A percentile compares a stretch with the other conserved stretches of the same genome.
Conservation (phyloP, 2,113 vertebrate genomes). For the Pardalotus punctatus region DNA sequence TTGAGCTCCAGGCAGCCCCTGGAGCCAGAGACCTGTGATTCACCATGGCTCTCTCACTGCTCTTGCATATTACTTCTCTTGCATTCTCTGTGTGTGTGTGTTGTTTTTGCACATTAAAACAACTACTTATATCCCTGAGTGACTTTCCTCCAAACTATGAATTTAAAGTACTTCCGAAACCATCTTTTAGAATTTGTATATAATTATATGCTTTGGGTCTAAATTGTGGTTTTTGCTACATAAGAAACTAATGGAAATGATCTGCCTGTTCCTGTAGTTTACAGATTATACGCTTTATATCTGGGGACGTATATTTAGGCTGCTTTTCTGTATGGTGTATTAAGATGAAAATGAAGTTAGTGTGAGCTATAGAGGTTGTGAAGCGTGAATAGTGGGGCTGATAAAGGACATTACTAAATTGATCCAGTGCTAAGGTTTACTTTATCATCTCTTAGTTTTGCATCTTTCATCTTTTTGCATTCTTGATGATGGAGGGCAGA, state of each 20-base stretch:
- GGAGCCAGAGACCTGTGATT: not conserved
- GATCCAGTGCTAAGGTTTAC: constrained; percentile 24
- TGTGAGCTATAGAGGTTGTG: constrained; percentile 42
- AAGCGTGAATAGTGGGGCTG: constrained; percentile 46
- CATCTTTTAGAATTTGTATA: constrained; percentile 74
- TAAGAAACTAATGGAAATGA: constrained; percentile 75
- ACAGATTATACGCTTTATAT: constrained; percentile 70
- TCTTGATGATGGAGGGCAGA: not conserved
- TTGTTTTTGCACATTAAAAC: constrained; percentile 45
- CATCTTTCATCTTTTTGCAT: constrained; percentile 35
- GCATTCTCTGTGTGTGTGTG: not conserved
- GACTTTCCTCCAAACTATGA: constrained; percentile 68
- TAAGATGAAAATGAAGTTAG: constrained; percentile 69
- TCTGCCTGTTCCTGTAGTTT: constrained; percentile 69
- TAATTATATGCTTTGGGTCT: constrained; percentile 73
- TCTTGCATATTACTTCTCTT: not conserved
- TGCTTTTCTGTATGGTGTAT: constrained; percentile 61
- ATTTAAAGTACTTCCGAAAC: constrained; percentile 70
- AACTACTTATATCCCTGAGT: constrained; percentile 18
- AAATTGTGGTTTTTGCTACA: constrained; percentile 72
- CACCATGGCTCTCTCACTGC: not conserved
- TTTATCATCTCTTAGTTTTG: constrained; percentile 51
- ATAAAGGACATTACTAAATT: constrained; percentile 37
- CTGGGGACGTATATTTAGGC: constrained; percentile 66
- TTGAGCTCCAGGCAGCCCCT: not conserved